Conservation (phyloP, 2,888 invertebrate genomes). For the Drepana falcataria region DNA sequence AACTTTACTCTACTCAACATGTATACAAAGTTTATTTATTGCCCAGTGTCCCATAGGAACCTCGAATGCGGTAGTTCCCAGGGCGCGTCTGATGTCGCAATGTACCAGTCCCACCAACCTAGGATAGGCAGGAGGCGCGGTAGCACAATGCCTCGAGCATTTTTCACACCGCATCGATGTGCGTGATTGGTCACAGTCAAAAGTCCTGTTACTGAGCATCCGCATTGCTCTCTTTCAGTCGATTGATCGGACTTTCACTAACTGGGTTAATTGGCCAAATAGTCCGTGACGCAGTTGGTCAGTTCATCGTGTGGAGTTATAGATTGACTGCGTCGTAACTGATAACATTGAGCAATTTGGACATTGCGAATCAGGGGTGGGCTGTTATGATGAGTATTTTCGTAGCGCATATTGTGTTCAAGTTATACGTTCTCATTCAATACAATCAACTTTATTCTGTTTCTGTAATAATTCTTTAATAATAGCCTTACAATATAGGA, state of each 20-base stretch:
- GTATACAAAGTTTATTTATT: neutral
- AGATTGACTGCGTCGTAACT: neutral
- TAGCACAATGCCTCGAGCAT: constrained; percentile 34
- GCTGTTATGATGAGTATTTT: neutral
- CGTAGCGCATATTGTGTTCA: neutral
- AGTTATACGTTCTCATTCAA: no score
- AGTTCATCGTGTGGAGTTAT: neutral
- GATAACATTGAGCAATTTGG: neutral
- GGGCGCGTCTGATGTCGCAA: constrained; percentile 15
- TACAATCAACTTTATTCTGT: no score
- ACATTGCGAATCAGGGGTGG: no score
- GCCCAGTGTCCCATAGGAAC: neutral
- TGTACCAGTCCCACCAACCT: constrained; percentile 54
- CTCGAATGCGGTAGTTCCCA: neutral
- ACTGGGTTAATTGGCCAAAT: constrained; percentile 23
- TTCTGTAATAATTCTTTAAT: no score
- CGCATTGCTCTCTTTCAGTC: constrained; percentile 41
- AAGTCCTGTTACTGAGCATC: constrained; percentile 43
- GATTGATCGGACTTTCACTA: constrained; percentile 47
- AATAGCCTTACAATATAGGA: no score
- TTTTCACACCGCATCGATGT: constrained; percentile 65
- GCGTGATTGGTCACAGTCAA: constrained; percentile 51
- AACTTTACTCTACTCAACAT: neutral
- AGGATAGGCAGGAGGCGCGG: constrained; percentile 20
- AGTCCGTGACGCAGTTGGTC: constrained; percentile 1